Evolutionary conservation across 2,113 vertebrate species (phyloP).

Genomic region (Apus apus): DNA sequence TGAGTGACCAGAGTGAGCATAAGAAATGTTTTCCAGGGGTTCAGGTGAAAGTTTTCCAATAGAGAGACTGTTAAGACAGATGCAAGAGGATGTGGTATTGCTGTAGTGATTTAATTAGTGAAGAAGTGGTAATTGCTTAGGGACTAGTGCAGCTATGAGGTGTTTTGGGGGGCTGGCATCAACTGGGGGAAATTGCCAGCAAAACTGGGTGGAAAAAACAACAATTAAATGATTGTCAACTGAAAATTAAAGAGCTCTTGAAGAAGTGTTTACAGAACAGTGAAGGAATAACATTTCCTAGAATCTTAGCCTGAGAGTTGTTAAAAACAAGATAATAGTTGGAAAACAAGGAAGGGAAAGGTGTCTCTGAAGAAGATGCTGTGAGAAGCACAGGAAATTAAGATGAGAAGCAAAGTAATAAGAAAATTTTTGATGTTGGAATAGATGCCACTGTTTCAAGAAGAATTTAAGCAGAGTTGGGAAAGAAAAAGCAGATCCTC

Average conservation of each 20-base stretch:
- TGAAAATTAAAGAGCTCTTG: neutral
- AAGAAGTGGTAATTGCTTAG: neutral
- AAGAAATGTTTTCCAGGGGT: neutral
- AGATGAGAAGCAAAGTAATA: neutral
- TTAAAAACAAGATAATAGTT: neutral
- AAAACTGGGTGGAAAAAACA: neutral
- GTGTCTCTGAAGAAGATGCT: neutral
- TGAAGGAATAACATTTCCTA: neutral
- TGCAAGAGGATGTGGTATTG: neutral
- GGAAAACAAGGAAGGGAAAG: neutral
- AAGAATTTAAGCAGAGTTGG: neutral
- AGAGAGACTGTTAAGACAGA: neutral
- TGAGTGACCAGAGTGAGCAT: neutral
- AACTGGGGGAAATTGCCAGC: neutral
- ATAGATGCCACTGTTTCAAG: neutral
- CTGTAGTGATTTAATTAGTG: neutral
- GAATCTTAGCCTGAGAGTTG: neutral
- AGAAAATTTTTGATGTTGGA: neutral
- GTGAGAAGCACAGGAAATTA: neutral
- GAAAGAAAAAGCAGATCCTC: neutral
- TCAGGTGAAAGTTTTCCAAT: neutral
- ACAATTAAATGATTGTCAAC: neutral
- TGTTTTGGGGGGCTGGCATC: neutral
- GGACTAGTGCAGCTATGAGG: neutral
- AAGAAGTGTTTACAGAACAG: neutral